phyloP scores from a whole-genome alignment of 2,888 invertebrate species.

The Rhingia rostrata region DNA sequence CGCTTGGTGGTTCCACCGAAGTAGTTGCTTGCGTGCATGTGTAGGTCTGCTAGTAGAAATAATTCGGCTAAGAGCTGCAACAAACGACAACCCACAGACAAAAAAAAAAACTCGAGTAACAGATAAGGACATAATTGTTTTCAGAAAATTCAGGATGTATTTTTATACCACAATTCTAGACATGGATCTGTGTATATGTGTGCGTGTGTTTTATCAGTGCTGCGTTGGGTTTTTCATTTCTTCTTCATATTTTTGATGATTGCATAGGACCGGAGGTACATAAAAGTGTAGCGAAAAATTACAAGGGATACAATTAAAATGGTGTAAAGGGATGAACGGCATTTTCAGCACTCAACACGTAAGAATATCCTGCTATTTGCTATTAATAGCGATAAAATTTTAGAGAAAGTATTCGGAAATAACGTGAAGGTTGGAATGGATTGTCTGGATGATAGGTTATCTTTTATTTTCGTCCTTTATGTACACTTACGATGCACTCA shows the following conservation, averaged over 20 bases:
- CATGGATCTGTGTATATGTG: neutral
- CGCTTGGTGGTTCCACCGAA: neutral
- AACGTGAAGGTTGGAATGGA: neutral
- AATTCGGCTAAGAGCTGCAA: constrained; percentile 30
- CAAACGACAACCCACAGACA: constrained; percentile 12
- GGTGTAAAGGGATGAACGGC: neutral
- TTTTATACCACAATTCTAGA: constrained; percentile 9
- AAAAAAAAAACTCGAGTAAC: constrained; percentile 2
- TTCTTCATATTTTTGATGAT: neutral
- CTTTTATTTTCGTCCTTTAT: too few species aligned
- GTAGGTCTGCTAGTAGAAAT: neutral
- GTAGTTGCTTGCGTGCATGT: constrained; percentile 9
- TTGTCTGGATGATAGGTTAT: too few species aligned
- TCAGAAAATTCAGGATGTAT: constrained; percentile 46
- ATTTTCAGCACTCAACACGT: constrained; percentile 1
- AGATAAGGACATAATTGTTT: constrained; percentile 61
- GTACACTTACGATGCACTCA: too few species aligned
- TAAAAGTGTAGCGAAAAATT: neutral
- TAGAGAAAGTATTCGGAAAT: neutral
- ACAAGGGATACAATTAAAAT: constrained; percentile 26
- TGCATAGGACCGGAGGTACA: neutral
- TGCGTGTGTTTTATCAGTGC: neutral
- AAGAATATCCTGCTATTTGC: neutral
- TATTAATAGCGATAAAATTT: neutral
- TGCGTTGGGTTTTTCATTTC: neutral